Conservation (phyloP, 2,797 vertebrate genomes). For the Petrocephalus schoutedeni region DNA sequence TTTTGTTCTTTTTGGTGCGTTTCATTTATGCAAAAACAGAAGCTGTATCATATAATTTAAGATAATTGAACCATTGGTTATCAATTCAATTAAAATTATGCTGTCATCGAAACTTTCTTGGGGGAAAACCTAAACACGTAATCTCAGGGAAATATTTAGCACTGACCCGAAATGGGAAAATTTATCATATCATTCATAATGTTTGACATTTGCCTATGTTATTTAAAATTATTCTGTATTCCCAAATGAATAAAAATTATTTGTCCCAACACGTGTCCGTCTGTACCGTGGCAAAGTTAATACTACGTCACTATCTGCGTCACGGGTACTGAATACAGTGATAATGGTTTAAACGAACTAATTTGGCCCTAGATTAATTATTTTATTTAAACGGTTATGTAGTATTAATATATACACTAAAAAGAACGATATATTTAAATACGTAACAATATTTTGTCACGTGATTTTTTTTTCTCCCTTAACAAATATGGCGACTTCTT, state of each 20-base stretch:
- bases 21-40: not conserved
- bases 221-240: not conserved
- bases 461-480: not conserved
- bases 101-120: too few species aligned
- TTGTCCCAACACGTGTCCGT: not conserved
- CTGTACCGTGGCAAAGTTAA: not conserved
- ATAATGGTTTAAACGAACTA: not conserved
- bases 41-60: not conserved
- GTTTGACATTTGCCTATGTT: not conserved
- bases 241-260: not conserved
- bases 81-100: too few species aligned
- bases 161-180: too few species aligned
- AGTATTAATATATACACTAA: not conserved
- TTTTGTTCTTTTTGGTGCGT: not conserved
- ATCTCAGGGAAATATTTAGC: too few species aligned
- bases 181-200: not conserved
- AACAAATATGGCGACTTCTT: constrained; percentile 12
- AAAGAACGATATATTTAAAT: not conserved
- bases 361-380: not conserved
- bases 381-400: not conserved
- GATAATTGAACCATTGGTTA: too few species aligned
- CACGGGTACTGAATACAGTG: not conserved
- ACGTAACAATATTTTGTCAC: not conserved
- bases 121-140: too few species aligned
- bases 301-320: not conserved